Evolutionary conservation across 2,888 invertebrate genomes (phyloP).

Genomic region (Galerucella pusilla): DNA sequence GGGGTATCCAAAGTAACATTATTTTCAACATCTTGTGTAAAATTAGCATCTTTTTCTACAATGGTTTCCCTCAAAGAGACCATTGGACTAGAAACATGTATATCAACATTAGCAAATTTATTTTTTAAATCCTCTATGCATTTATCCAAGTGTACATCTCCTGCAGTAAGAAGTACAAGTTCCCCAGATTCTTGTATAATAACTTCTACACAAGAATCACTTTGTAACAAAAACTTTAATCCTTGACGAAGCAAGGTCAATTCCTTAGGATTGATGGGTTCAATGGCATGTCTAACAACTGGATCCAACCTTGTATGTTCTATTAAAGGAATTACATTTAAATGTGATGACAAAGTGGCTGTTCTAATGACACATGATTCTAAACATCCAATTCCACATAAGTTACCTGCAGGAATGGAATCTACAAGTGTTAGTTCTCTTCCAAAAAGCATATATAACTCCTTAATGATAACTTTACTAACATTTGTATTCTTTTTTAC

Average conservation of each 20-base stretch:
- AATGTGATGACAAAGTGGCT: slow-evolving; percentile 85
- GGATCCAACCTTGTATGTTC: slow-evolving; percentile 84
- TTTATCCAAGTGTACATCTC: slow-evolving; percentile 96
- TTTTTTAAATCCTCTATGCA: slow-evolving; percentile 91
- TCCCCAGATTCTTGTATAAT: slow-evolving; percentile 94
- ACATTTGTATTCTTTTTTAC: slow-evolving; percentile 59
- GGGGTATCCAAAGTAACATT: slow-evolving; percentile 43
- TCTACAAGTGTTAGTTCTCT: slow-evolving; percentile 85
- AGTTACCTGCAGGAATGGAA: slow-evolving; percentile 89
- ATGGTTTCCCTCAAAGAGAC: slow-evolving; percentile 97
- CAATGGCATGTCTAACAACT: slow-evolving; percentile 93
- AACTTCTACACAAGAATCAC: slow-evolving; percentile 93
- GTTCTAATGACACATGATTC: slow-evolving; percentile 88
- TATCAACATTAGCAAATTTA: slow-evolving; percentile 84
- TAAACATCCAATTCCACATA: slow-evolving; percentile 88
- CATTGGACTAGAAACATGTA: slow-evolving; percentile 95
- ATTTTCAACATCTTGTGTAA: slow-evolving; percentile 73
- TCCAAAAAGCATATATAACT: slow-evolving; percentile 93
- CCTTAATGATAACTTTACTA: slow-evolving; percentile 73
- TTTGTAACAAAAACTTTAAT: slow-evolving; percentile 88
- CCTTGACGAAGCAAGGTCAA: slow-evolving; percentile 80
- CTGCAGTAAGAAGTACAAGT: slow-evolving; percentile 93
- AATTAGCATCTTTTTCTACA: slow-evolving; percentile 78
- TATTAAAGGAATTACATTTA: slow-evolving; percentile 88
- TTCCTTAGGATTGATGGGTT: slow-evolving; percentile 84